Conservation (phyloP, 2,888 invertebrate genomes). For the Sarcophaga carnaria region DNA sequence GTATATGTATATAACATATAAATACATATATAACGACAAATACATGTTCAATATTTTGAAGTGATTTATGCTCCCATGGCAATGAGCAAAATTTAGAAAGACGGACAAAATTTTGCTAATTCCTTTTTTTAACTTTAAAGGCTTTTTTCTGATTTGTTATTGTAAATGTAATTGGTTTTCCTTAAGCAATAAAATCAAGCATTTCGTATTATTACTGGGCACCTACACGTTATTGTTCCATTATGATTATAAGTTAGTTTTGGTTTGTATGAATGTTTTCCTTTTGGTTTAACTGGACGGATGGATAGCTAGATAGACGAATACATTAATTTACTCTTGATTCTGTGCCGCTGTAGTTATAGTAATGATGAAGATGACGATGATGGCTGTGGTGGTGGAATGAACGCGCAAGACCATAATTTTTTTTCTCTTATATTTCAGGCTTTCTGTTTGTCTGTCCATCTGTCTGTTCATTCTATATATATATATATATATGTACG, state of each 20-base stretch:
- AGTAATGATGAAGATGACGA: not conserved
- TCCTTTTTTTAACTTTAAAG: slow-evolving; percentile 33
- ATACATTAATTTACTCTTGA: slow-evolving; percentile 60
- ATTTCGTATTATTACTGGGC: slow-evolving; percentile 63
- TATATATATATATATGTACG: not conserved
- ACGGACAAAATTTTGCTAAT: slow-evolving; percentile 39
- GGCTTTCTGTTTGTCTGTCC: slow-evolving; percentile 1
- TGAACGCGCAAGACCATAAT: slow-evolving; percentile 25
- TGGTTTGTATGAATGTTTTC: slow-evolving; percentile 20
- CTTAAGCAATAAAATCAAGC: slow-evolving; percentile 61
- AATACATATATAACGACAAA: not conserved
- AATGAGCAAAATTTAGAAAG: slow-evolving; percentile 23
- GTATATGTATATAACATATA: no score
- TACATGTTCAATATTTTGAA: slow-evolving; percentile 28
- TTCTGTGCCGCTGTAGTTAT: slow-evolving; percentile 18
- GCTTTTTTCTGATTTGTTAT: slow-evolving; percentile 46
- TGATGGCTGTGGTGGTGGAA: slow-evolving; percentile 6
- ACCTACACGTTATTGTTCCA: slow-evolving; percentile 64
- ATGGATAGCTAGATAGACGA: slow-evolving; percentile 55
- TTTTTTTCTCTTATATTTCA: slow-evolving; percentile 35
- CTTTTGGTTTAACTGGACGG: slow-evolving; percentile 47
- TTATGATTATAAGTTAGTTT: slow-evolving; percentile 58
- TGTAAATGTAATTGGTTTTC: slow-evolving; percentile 67
- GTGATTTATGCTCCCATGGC: slow-evolving; percentile 52
- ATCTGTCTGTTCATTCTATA: not conserved